These are phyloP conservation scores for Osmoderma eremita DNA, from an alignment of 2,888 invertebrate species.

Conservation along the genomic window DNA sequence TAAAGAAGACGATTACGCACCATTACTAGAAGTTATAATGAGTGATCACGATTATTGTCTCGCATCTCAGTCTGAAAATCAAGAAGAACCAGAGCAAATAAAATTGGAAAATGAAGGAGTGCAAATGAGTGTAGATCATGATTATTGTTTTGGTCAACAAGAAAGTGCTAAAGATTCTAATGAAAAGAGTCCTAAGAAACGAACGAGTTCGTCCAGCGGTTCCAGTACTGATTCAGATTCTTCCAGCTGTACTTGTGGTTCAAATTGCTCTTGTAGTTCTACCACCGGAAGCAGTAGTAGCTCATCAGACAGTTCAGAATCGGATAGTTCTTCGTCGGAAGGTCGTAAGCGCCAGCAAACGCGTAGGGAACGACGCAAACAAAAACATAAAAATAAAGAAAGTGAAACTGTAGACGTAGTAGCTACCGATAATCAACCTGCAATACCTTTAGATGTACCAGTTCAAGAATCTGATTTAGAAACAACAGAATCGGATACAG, in stretches of 20 bases:
- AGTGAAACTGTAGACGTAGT: constrained; percentile 66
- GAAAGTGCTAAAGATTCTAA: constrained; percentile 28
- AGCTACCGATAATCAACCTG: constrained; percentile 63
- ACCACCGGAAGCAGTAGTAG: constrained; percentile 70
- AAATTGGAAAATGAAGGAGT: constrained; percentile 57
- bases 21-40: constrained; percentile 56
- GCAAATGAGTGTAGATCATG: constrained; percentile 62
- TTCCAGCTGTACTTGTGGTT: constrained; percentile 81
- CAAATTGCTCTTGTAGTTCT: constrained; percentile 84
- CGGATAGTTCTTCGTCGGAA: constrained; percentile 72
- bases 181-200: constrained; percentile 64
- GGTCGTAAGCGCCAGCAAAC: constrained; percentile 62
- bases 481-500: constrained; percentile 85
- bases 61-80: constrained; percentile 55
- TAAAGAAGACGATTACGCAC: constrained; percentile 25
- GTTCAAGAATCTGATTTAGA: constrained; percentile 86
- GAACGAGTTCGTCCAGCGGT: constrained; percentile 75
- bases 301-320: constrained; percentile 66
- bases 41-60: constrained; percentile 82
- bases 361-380: constrained; percentile 62
- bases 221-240: constrained; percentile 82
- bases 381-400: constrained; percentile 61
- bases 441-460: constrained; percentile 65
- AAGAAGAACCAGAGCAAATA: constrained; percentile 48
- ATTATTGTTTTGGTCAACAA: constrained; percentile 59